Base-by-base conservation (phyloP, 2,113 vertebrate genomes). In the Scortum barcoo region DNA sequence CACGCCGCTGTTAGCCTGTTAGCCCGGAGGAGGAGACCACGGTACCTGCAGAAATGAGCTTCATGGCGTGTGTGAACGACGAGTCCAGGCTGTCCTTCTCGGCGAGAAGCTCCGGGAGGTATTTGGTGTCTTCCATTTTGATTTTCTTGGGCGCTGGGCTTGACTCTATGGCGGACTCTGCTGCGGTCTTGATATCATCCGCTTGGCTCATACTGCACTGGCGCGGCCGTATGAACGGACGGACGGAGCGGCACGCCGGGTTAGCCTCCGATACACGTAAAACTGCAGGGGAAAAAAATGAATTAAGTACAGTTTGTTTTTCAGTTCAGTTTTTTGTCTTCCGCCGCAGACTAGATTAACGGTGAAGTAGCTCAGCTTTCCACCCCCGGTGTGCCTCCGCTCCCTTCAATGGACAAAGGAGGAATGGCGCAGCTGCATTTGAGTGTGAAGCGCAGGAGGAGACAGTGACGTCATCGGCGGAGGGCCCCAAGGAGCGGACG, bases 61-160 rank as follows among this genome's bases (percentile, higher is more conserved):
- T 97, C 97, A 97, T 98, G 46, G 97, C 97, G 84, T 99, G 98
- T 1, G 97, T 98, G 92, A 99, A 99, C 14, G 98, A 99, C 13
- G 97, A 96, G 88, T 99, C 98, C 83, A 99, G 92, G 48, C 98
- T 99, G 93, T 99, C 98, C 89, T 98, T 99, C 78, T 99, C 98
- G 0, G 98, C 98, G 94, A 97, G 95, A 56, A 99, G 96, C 94
- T 99, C 97, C 3, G 98, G 98, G 56, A 99, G 93, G 61, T 99
- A 99, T 71, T 99, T 99, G 30, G 96, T 96, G 91, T 99, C 98
- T 95, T 98, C 97, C 97, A 97, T 97, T 91, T 97, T 97, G 78
- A 36, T 78, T 77, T 93, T 92, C 69, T 88, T 89, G 51, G 81
- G 68, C 10, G 67, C 73, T 1, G 68, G 78, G 65, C n/a, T 91